Evolutionary conservation across 2,113 vertebrate species (phyloP).

Genomic region (Coreoperca whiteheadi): DNA sequence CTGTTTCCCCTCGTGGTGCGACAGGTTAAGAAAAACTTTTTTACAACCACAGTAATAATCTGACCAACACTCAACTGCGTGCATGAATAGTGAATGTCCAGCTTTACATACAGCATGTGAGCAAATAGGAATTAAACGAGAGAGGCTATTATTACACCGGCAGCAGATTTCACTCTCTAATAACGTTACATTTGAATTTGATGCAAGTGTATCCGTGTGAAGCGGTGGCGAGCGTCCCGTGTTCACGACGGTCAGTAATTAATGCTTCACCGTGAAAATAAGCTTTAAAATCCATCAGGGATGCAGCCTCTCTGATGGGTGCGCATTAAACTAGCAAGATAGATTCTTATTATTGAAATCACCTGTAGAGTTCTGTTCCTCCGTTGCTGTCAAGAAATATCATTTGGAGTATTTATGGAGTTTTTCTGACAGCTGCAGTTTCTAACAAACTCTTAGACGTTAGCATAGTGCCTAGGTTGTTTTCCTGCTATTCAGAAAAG

Average conservation of each 20-base stretch:
- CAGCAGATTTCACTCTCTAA: neutral
- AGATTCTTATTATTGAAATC: neutral
- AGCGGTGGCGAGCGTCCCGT: neutral
- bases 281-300: neutral
- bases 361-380: neutral
- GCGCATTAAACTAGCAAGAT: neutral
- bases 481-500: conserved; percentile 22
- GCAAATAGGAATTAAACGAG: neutral
- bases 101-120: neutral
- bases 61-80: neutral
- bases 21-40: no score
- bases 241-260: neutral
- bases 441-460: neutral
- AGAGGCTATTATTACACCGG: neutral
- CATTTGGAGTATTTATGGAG: neutral
- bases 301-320: neutral
- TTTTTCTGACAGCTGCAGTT: neutral
- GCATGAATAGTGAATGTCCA: neutral
- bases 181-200: neutral
- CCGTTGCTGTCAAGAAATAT: neutral
- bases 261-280: neutral
- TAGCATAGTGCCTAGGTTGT: neutral
- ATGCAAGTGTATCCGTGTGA: neutral
- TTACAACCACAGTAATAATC: neutral
- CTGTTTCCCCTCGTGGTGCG: no score